Evolutionary conservation across 92 coral and sea anemone genomes (phyloP).

Genomic region (Ricordea florida): DNA sequence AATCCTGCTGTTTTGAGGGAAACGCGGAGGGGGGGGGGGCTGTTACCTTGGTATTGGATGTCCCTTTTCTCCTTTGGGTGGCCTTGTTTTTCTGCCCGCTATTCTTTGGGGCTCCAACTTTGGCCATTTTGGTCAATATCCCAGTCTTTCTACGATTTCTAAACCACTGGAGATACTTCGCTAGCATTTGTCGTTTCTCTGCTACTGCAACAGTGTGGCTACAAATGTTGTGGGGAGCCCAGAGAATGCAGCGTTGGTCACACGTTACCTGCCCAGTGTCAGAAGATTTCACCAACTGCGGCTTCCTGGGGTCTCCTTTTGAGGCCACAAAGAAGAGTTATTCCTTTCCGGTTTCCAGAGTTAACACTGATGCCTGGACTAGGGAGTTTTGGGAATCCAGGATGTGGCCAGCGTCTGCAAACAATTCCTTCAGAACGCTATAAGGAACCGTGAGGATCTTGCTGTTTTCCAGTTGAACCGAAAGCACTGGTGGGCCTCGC

Average conservation of each 20-base stretch:
- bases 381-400: not conserved
- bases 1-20: conserved; percentile 13
- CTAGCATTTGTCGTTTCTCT: not conserved
- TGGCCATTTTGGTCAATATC: conserved; percentile 29
- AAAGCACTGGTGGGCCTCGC: conserved; percentile 7
- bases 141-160: too few species aligned
- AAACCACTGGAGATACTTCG: conserved; percentile 10
- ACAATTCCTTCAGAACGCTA: not conserved
- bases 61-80: conserved; percentile 4
- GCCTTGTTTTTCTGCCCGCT: conserved; percentile 24
- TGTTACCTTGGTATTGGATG: not conserved
- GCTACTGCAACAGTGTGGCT: not conserved
- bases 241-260: not conserved
- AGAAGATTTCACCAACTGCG: conserved; percentile 1
- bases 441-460: conserved; percentile 6
- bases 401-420: not conserved
- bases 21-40: not conserved
- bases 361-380: not conserved
- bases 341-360: not conserved
- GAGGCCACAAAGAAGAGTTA: conserved; percentile 21
- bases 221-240: not conserved
- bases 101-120: conserved; percentile 18
- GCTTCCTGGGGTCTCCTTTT: not conserved
- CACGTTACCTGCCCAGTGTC: not conserved
- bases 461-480: conserved; percentile 11